These are phyloP conservation scores for Cheilinus undulatus DNA, from an alignment of 2,113 vertebrate genomes.

Conservation along the genomic window DNA sequence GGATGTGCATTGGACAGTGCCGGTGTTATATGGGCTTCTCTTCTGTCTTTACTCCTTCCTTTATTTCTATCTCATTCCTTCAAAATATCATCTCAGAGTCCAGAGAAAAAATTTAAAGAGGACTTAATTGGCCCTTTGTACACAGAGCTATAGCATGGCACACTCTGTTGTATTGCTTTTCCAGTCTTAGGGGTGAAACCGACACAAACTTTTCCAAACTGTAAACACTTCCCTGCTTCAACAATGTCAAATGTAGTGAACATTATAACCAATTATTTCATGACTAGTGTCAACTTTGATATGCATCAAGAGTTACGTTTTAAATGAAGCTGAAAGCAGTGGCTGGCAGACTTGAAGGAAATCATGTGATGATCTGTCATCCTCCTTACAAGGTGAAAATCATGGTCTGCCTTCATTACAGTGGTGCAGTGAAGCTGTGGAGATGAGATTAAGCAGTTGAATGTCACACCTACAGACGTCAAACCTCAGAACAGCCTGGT, in stretches of 20 bases:
- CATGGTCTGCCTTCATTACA: slow-evolving; percentile 30
- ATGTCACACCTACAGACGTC: slow-evolving; percentile 55
- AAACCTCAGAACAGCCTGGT: slow-evolving; percentile 46
- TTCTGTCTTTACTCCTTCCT: too few relatives aligned
- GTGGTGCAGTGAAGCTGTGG: slow-evolving; percentile 44
- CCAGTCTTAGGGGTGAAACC: too few relatives aligned
- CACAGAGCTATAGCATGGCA: slow-evolving; percentile 64
- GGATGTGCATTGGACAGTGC: too few relatives aligned
- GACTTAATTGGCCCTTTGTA: slow-evolving; percentile 60
- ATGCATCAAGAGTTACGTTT: too few relatives aligned
- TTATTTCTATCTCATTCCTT: background rate
- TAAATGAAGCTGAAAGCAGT: slow-evolving; percentile 8
- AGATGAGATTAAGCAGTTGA: slow-evolving; percentile 72
- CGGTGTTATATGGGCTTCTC: too few relatives aligned
- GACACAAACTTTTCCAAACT: too few relatives aligned
- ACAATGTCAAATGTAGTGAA: slow-evolving; percentile 15
- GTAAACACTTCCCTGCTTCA: too few relatives aligned
- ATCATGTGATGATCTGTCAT: slow-evolving; percentile 48
- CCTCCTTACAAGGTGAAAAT: slow-evolving; percentile 55
- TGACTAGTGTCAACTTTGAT: slow-evolving; percentile 56
- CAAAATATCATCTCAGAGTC: slow-evolving; percentile 49
- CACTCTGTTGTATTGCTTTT: slow-evolving; percentile 17
- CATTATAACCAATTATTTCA: slow-evolving; percentile 68
- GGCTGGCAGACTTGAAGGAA: slow-evolving; percentile 51
- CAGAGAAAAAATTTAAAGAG: slow-evolving; percentile 55